Percentiles rank a stretch among this genome's conserved stretches.
Evolutionary conservation across 2,797 vertebrate genomes (phyloP).

Genomic region (Smutsia gigantea): DNA sequence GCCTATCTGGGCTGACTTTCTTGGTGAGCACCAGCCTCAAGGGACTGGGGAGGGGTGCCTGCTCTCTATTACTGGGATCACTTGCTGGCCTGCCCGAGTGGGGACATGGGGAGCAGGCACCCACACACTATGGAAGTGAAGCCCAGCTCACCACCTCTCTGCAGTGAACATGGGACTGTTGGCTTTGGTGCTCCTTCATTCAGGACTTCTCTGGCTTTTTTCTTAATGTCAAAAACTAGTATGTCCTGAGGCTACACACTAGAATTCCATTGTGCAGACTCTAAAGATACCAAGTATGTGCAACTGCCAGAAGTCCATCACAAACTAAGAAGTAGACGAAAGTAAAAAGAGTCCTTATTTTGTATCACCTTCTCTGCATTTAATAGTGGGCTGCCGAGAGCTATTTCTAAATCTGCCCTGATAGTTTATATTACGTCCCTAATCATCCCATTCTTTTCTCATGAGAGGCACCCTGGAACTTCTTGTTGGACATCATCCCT

Average conservation of each 20-base stretch:
- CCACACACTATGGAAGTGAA: not conserved
- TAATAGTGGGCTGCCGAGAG: not conserved
- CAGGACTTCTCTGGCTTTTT: constrained; percentile 58
- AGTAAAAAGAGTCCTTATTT: not conserved
- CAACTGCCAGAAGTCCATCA: constrained; percentile 20
- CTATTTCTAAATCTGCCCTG: not conserved
- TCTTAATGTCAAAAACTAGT: constrained; percentile 58
- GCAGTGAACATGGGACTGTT: not conserved
- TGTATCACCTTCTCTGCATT: not conserved
- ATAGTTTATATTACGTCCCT: not conserved
- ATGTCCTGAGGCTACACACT: constrained; percentile 14
- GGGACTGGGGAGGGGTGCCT: not conserved
- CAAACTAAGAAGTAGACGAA: constrained; percentile 11
- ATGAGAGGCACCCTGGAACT: not conserved
- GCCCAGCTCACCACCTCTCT: not conserved
- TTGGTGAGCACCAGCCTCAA: not conserved
- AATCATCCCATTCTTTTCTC: not conserved
- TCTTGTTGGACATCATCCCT: not conserved
- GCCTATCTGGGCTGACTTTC: not conserved
- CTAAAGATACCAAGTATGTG: not conserved
- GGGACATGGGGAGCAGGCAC: not conserved
- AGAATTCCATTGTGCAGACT: not conserved
- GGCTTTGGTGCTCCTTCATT: not conserved
- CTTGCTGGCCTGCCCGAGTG: not conserved
- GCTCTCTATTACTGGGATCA: not conserved